Conservation (phyloP, 2,797 vertebrate species). For the Falco cherrug region DNA sequence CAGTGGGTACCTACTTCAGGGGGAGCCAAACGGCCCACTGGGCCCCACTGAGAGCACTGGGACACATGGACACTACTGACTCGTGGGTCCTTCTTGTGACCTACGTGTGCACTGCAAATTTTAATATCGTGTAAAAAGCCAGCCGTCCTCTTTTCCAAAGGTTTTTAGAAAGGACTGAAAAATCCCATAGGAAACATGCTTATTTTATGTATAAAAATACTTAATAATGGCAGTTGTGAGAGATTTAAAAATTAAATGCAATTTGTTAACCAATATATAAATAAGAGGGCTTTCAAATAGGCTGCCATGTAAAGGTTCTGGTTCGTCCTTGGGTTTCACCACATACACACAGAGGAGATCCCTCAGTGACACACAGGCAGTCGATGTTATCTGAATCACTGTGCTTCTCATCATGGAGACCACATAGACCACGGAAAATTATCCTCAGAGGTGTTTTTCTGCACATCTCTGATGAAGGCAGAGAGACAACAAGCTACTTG, state of each 20-base stretch:
- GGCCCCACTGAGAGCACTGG: too few species aligned
- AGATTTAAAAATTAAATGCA: neutral
- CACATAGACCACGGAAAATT: neutral
- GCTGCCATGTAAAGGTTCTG: neutral
- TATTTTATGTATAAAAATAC: neutral
- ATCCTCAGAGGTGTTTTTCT: neutral
- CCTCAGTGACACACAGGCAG: neutral
- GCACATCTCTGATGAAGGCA: neutral
- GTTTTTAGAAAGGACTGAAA: neutral
- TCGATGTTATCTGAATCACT: neutral
- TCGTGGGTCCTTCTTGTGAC: neutral
- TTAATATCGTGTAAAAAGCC: neutral
- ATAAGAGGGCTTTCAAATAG: neutral
- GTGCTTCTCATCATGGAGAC: neutral
- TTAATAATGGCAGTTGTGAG: neutral
- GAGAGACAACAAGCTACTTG: neutral
- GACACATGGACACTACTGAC: neutral
- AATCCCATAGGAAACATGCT: fast-evolving
- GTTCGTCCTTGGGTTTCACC: neutral
- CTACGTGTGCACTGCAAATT: neutral
- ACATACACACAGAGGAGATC: neutral
- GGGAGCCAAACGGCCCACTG: neutral
- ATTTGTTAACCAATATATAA: neutral
- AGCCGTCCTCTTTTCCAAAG: neutral
- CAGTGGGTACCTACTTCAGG: neutral